phyloP scores from a whole-genome alignment of 2,113 vertebrate species.

The Telmatochromis brichardi region DNA sequence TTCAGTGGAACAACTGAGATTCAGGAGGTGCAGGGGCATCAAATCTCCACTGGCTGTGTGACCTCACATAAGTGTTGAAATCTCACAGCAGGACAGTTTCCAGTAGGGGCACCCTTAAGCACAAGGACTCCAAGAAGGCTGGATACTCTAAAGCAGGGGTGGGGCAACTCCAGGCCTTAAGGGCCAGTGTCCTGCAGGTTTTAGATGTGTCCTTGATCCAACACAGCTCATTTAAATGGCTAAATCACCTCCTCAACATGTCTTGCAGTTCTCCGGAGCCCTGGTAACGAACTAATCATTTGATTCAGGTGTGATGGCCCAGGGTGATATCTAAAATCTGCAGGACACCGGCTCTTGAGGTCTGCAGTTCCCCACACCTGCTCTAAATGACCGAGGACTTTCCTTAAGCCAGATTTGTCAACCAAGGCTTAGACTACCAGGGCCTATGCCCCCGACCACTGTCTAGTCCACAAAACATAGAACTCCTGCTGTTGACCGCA shows the following conservation, averaged over 20 bases:
- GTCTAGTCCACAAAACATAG: neutral
- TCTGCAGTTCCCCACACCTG: fast-evolving
- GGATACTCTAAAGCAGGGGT: neutral
- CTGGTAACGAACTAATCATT: neutral
- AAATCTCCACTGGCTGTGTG: neutral
- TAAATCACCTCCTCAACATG: neutral
- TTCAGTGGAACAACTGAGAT: fast-evolving
- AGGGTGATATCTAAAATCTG: neutral
- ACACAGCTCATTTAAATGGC: neutral
- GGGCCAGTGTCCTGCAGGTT: neutral
- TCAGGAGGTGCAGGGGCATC: fast-evolving
- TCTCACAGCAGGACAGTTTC: neutral
- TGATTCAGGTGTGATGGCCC: neutral
- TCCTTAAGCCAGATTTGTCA: neutral
- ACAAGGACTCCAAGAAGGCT: neutral
- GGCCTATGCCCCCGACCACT: fast-evolving
- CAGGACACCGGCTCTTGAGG: neutral
- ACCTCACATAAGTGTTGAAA: neutral
- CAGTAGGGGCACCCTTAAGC: neutral
- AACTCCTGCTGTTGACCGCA: neutral
- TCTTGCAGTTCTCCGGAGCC: neutral
- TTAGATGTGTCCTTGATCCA: fast-evolving
- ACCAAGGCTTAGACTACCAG: neutral
- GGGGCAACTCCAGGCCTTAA: neutral
- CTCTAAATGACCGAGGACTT: neutral